A percentile compares a stretch with the other conserved stretches of the same genome.
phyloP scores from a whole-genome alignment of 2,113 vertebrate genomes.

The Gobius niger region DNA sequence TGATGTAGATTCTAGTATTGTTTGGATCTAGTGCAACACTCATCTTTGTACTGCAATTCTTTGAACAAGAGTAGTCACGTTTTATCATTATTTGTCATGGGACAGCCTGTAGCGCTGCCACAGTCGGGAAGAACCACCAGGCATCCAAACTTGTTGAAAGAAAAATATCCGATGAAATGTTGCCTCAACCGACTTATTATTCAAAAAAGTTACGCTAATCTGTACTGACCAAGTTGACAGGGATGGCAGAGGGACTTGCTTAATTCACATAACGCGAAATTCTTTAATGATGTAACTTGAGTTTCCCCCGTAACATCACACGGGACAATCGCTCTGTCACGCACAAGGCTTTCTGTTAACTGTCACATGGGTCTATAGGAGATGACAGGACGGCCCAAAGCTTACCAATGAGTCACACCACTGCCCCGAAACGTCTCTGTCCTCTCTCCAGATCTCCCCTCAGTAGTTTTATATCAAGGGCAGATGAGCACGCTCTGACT shows the following conservation, averaged over 20 bases:
- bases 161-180: too few species aligned
- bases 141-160: too few species aligned
- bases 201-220: not conserved
- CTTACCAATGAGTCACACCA: slow-evolving; percentile 29
- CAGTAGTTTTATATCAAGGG: slow-evolving; percentile 16
- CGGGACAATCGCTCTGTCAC: slow-evolving; percentile 10
- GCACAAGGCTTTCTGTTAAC: slow-evolving; percentile 25
- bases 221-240: not conserved
- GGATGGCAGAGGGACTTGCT: not conserved
- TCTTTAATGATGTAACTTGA: slow-evolving; percentile 10
- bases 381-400: slow-evolving; percentile 12
- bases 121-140: too few species aligned
- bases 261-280: slow-evolving; percentile 23
- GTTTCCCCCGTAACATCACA: slow-evolving; percentile 30
- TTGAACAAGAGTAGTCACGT: too few species aligned
- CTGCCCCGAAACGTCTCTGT: slow-evolving; percentile 7
- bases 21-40: too few species aligned
- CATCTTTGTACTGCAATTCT: too few species aligned
- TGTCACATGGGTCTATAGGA: slow-evolving; percentile 46
- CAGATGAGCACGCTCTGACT: slow-evolving; percentile 24
- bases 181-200: too few species aligned
- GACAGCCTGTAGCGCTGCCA: too few species aligned
- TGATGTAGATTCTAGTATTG: too few species aligned
- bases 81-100: too few species aligned
- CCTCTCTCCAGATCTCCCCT: slow-evolving; percentile 11